These are phyloP conservation scores for Pseudanteris insignis DNA, from an alignment of 2,888 invertebrate genomes.

Conservation along the genomic window DNA sequence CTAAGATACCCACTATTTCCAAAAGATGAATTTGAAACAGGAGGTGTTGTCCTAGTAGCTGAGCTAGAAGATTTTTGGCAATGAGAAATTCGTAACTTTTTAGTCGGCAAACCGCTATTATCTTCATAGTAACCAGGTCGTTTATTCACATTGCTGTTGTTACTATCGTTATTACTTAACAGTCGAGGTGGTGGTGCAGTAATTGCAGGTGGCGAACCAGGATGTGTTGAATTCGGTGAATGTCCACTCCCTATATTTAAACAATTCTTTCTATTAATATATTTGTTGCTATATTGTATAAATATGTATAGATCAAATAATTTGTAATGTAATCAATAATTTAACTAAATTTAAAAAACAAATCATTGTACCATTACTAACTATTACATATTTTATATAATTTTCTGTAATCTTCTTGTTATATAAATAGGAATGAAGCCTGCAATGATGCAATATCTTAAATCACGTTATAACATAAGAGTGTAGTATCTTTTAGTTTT, in stretches of 20 bases:
- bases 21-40: slow-evolving; percentile 35
- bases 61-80: slow-evolving; percentile 71
- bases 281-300: too few relatives aligned
- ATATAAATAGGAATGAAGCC: too few relatives aligned
- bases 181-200: slow-evolving; percentile 66
- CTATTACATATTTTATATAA: slow-evolving; percentile 17
- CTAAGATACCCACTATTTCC: slow-evolving; percentile 14
- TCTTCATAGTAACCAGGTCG: slow-evolving; percentile 74
- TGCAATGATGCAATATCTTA: too few relatives aligned
- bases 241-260: slow-evolving; percentile 77
- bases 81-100: slow-evolving; percentile 89
- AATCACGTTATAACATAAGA: too few relatives aligned
- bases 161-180: slow-evolving; percentile 46
- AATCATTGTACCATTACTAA: too few relatives aligned
- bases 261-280: neutral
- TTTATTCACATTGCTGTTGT: slow-evolving; percentile 70
- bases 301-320: too few relatives aligned
- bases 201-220: slow-evolving; percentile 75
- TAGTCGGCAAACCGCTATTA: slow-evolving; percentile 71
- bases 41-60: slow-evolving; percentile 58
- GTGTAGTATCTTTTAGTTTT: too few relatives aligned
- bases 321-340: too few relatives aligned
- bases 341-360: too few relatives aligned
- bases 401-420: slow-evolving; percentile 5
- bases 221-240: slow-evolving; percentile 79